These are phyloP conservation scores for Lasius platythorax DNA, from an alignment of 2,888 invertebrate species.

Conservation along the genomic window DNA sequence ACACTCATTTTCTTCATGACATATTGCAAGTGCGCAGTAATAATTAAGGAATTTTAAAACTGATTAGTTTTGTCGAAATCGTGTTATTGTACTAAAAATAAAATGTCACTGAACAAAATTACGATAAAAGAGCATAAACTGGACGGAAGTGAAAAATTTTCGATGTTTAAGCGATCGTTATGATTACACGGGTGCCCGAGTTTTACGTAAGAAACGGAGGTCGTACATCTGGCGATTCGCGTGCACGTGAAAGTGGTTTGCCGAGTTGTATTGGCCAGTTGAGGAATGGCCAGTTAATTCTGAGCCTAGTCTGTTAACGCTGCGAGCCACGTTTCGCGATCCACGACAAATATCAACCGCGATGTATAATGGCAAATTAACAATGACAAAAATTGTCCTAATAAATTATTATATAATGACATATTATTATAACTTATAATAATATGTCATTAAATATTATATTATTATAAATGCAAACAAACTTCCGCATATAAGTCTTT, in stretches of 20 bases:
- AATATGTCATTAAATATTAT: too few species aligned
- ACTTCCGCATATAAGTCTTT: background rate
- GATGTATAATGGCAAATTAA: background rate
- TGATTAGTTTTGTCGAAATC: background rate
- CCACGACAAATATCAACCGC: background rate
- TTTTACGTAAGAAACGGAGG: conserved; percentile 81
- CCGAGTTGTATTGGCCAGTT: conserved; percentile 68
- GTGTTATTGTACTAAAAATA: background rate
- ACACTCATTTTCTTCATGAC: conserved; percentile 8
- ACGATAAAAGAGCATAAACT: background rate
- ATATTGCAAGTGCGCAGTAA: background rate
- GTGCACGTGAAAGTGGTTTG: conserved; percentile 83
- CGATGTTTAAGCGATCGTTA: conserved; percentile 50
- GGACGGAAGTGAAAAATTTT: conserved; percentile 17
- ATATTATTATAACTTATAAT: background rate
- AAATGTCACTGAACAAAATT: background rate
- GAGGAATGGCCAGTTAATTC: conserved; percentile 83
- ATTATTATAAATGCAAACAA: background rate
- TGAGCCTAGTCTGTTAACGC: conserved; percentile 79
- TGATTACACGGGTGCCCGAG: conserved; percentile 58
- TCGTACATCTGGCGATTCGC: conserved; percentile 80
- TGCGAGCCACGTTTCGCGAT: conserved; percentile 42
- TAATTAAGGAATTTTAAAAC: background rate
- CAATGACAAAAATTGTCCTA: background rate
- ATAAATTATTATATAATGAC: background rate